These are phyloP conservation scores for Lophura swinhoii DNA, from an alignment of 2,797 vertebrate genomes.

Conservation along the genomic window DNA sequence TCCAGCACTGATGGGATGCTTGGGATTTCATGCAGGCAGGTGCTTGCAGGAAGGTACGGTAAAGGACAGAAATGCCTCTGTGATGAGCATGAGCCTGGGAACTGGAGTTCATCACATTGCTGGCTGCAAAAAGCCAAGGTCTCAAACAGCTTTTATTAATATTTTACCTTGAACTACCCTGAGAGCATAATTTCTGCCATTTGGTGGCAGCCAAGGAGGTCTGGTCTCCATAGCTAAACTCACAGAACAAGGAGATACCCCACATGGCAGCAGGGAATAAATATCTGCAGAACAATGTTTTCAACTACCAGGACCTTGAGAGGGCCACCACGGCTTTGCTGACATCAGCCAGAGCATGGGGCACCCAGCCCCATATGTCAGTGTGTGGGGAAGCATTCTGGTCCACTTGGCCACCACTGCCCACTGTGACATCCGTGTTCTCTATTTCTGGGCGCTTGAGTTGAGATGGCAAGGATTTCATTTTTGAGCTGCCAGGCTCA, in stretches of 20 bases:
- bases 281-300: not conserved
- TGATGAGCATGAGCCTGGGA: constrained; percentile 26
- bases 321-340: not conserved
- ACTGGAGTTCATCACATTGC: not conserved
- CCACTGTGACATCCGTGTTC: not conserved
- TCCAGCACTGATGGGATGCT: not conserved
- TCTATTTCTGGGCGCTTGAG: not conserved
- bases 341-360: not conserved
- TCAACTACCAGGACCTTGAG: not conserved
- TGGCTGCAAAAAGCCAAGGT: not conserved
- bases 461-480: not conserved
- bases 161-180: constrained; percentile 16
- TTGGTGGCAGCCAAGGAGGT: not conserved
- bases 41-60: not conserved
- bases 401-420: not conserved
- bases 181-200: not conserved
- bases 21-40: constrained; percentile 2
- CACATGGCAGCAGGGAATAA: not conserved
- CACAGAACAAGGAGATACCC: not conserved
- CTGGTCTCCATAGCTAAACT: not conserved
- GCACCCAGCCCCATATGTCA: not conserved
- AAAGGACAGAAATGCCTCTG: not conserved
- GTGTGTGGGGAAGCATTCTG: accelerated
- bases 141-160: constrained; percentile 5
- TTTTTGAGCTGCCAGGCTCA: not conserved